Evolutionary conservation across 2,888 invertebrate genomes (phyloP).

Genomic region (Volucella bombylans): DNA sequence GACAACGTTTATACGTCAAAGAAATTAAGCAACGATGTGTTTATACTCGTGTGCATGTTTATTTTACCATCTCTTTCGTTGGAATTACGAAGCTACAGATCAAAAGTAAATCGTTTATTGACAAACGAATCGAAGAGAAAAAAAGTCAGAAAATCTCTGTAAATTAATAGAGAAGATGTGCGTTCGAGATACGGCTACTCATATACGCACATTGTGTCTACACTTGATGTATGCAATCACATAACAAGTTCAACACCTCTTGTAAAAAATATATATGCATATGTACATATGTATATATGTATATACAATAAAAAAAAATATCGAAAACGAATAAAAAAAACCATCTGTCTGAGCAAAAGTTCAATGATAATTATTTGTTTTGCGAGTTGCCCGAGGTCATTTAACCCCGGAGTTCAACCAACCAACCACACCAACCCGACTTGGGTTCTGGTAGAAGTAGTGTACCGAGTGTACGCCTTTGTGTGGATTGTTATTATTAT

Average conservation of each 20-base stretch:
- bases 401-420: conserved; percentile 73
- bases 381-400: conserved; percentile 72
- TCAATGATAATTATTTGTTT: conserved; percentile 74
- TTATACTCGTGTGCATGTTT: conserved; percentile 20
- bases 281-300: background rate
- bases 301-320: conserved; percentile 1
- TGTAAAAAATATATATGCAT: background rate
- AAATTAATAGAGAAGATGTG: conserved; percentile 69
- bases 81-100: conserved; percentile 30
- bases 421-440: conserved; percentile 45
- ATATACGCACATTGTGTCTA: background rate
- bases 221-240: conserved; percentile 33
- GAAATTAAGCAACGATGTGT: conserved; percentile 24
- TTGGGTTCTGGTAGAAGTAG: background rate
- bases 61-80: conserved; percentile 40
- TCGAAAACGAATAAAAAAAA: conserved; percentile 32
- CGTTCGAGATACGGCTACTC: conserved; percentile 32
- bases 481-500: conserved; percentile 28
- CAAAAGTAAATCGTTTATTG: conserved; percentile 45
- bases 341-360: conserved; percentile 69
- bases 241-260: conserved; percentile 39
- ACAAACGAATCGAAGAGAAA: conserved; percentile 19
- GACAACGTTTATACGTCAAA: too few relatives aligned
- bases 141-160: conserved; percentile 44
- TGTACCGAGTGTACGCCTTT: conserved; percentile 10